Evolutionary conservation across 2,797 vertebrate genomes (phyloP), one percentile per base, ranked within the genome.

Genomic region (Mormyrus proboscirostris): DNA sequence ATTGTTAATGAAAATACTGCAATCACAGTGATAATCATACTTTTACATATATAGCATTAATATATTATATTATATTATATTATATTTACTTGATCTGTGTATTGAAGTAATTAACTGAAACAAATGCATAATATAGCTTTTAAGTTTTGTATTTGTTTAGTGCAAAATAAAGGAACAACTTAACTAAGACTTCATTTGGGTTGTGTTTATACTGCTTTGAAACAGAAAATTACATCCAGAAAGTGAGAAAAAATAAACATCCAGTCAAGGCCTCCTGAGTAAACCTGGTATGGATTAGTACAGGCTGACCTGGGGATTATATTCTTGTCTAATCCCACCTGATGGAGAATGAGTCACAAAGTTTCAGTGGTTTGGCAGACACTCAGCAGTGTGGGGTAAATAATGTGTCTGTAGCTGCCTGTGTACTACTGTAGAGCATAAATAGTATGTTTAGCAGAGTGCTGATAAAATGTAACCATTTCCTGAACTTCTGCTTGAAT

Each of bases 371-470:
- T 3, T 59, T 87, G 29, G 29, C 86, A 33, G n/a, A 84, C 82
- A 29, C 47, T 85, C 19, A 47, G 79, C 79, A 88, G 88, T 90
- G 88, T 91, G 90, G 91, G 57, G 44, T 87, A 88, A 88, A 76
- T 44, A 55, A 16, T 86, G 55, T 16, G 57, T 69, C 22, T 55
- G 73, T 41, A 76, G 29, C 38, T 76, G 14, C 5, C 73, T 76
- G 38, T 76, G 16, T 79, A 44, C 12, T 47, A 44, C 16, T 73
- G 12, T n/a, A n/a, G 16, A 79, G 4, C 38, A 44, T 79, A 79
- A 44, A 79, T 79, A 47, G 73, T 44, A 47, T 79, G 73, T 44
- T 79, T 79, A 79, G 73, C 73, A 44, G 16, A 38, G 38, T n/a
- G 73, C 73, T 79, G 73, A n/a, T 79, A 9, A 79, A 79, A 79